Percentiles rank a stretch among this genome's conserved stretches.
Conservation (phyloP, 1,140 invertebrate species). For the Dendrolimus kikuchii region DNA sequence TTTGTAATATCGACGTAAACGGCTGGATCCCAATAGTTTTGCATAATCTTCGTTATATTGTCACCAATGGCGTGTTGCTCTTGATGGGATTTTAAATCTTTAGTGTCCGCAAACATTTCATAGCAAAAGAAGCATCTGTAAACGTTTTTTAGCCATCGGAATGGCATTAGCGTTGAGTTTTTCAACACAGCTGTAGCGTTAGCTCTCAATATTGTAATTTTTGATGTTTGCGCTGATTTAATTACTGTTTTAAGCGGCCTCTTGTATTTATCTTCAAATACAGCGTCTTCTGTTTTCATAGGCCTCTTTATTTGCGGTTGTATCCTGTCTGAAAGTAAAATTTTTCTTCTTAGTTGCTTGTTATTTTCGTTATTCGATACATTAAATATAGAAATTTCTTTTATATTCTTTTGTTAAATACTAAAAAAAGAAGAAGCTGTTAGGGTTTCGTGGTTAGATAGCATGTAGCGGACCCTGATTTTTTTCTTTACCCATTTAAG, state of each 20-base stretch:
- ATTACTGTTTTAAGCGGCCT: too few relatives aligned
- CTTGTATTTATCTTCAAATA: neutral
- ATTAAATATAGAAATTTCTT: too few relatives aligned
- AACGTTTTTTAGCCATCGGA: constrained; percentile 16
- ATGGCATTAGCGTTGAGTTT: constrained; percentile 20
- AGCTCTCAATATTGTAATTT: constrained; percentile 4
- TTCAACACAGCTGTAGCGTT: constrained; percentile 10
- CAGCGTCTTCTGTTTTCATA: neutral
- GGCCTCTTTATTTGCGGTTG: constrained; percentile 4
- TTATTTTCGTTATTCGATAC: neutral
- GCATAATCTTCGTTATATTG: constrained; percentile 9
- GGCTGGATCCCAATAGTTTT: constrained; percentile 15
- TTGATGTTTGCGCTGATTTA: too few relatives aligned
- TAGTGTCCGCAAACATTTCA: constrained; percentile 14
- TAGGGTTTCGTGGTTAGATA: too few relatives aligned
- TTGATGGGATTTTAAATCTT: constrained; percentile 15
- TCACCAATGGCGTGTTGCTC: constrained; percentile 8
- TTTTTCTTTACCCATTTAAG: too few relatives aligned
- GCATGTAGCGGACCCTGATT: too few relatives aligned
- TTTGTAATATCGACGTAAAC: constrained; percentile 16
- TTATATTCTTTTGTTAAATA: too few relatives aligned
- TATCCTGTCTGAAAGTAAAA: constrained; percentile 10
- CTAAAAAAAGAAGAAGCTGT: too few relatives aligned
- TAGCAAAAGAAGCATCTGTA: constrained; percentile 29
- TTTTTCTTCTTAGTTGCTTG: constrained; percentile 2